Conservation (phyloP, 2,888 invertebrate genomes). For the Luperina nickerlii region DNA sequence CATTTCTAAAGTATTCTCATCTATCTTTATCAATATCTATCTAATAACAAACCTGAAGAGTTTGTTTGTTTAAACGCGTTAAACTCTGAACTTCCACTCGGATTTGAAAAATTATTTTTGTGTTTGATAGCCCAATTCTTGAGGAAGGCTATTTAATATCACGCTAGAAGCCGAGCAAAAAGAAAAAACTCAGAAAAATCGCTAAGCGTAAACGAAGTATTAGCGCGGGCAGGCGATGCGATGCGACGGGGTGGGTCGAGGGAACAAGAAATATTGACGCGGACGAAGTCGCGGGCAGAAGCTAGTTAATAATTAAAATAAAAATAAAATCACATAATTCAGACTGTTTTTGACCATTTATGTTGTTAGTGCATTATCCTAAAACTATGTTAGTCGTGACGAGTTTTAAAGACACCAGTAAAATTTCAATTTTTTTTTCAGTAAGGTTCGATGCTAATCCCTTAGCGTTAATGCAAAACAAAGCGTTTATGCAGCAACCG, state of each 20-base stretch:
- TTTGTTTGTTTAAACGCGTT: not conserved
- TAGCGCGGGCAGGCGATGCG: too few species aligned
- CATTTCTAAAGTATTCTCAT: too few species aligned
- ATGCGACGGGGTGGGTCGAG: too few species aligned
- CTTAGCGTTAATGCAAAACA: accelerated
- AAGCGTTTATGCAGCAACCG: not conserved
- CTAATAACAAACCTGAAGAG: too few species aligned
- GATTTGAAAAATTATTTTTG: not conserved
- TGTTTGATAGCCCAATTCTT: not conserved
- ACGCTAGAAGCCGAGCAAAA: too few species aligned
- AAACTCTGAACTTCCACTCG: not conserved
- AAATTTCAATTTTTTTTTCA: not conserved
- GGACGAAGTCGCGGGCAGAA: too few species aligned
- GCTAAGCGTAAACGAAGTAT: too few species aligned
- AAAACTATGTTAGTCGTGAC: too few species aligned
- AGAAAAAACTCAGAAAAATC: too few species aligned
- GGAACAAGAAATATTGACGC: too few species aligned
- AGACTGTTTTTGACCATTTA: not conserved
- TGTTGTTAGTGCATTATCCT: not conserved
- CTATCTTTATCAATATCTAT: too few species aligned
- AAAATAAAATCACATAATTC: not conserved
- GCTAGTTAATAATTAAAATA: not conserved
- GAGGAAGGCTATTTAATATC: too few species aligned
- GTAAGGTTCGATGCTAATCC: not conserved
- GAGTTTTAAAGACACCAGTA: not conserved